These are phyloP conservation scores for Enteromius radiatus DNA, from an alignment of 2,797 vertebrate genomes.

Conservation along the genomic window DNA sequence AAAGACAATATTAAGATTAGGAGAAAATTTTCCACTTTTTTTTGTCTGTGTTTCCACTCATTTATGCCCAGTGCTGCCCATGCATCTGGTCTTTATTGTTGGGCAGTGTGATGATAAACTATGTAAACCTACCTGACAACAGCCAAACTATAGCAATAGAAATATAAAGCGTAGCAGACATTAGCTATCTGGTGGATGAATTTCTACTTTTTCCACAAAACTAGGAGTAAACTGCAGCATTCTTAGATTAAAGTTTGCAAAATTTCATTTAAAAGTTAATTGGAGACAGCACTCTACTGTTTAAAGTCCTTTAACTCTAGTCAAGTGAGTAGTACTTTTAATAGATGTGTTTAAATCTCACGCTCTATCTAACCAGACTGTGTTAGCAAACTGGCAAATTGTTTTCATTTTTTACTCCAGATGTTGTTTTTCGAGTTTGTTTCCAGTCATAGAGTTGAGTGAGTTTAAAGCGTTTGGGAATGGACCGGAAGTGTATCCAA, in stretches of 20 bases:
- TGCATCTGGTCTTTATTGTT: conserved; percentile 11
- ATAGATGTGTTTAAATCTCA: conserved; percentile 50
- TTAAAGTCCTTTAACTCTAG: not conserved
- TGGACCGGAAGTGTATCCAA: conserved; percentile 70
- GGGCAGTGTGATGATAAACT: conserved; percentile 5
- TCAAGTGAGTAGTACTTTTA: conserved; percentile 24
- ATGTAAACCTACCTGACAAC: not conserved
- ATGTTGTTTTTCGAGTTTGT: conserved; percentile 44
- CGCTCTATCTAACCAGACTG: conserved; percentile 45
- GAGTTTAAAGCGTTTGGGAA: conserved; percentile 41
- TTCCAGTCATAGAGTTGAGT: conserved; percentile 39
- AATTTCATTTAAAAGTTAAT: not conserved
- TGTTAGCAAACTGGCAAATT: conserved; percentile 15
- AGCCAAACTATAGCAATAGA: not conserved
- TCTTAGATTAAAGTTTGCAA: not conserved
- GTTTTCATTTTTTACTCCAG: conserved; percentile 47
- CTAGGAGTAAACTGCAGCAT: not conserved
- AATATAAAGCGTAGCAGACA: not conserved
- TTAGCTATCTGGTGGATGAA: conserved; percentile 24
- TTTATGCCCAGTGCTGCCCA: not conserved
- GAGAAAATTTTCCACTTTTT: too few relatives aligned
- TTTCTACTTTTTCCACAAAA: not conserved
- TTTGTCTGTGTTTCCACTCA: conserved; percentile 23
- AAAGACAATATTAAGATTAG: conserved; percentile 48
- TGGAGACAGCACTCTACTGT: not conserved